Conservation (phyloP, 2,797 vertebrate genomes). For the Discoglossus pictus region DNA sequence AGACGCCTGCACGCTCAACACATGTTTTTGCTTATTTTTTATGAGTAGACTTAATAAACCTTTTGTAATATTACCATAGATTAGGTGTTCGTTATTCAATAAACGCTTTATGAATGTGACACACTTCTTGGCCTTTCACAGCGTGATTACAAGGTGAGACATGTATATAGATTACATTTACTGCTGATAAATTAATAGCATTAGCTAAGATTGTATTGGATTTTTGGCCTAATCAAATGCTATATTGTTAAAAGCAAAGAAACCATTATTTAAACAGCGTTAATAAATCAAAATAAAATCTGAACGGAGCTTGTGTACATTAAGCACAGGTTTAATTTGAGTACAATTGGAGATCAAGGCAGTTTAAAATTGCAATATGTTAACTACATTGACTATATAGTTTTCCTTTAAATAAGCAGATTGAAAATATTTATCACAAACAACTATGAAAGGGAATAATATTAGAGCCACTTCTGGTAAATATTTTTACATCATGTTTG, state of each 20-base stretch:
- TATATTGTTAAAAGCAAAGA: conserved; percentile 53
- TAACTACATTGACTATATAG: no score
- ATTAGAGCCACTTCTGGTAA: not conserved
- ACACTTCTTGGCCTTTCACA: conserved; percentile 70
- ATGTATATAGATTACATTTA: conserved; percentile 76
- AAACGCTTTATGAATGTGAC: not conserved
- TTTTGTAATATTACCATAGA: not conserved
- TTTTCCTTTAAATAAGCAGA: no score
- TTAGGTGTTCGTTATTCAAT: not conserved
- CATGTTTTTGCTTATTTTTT: no score
- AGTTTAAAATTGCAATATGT: no score
- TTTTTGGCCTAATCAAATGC: conserved; percentile 66
- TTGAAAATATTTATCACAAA: conserved; percentile 1
- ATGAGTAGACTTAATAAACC: no score
- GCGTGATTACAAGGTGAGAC: conserved; percentile 69
- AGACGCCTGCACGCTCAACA: no score
- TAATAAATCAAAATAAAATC: no score
- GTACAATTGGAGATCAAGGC: no score
- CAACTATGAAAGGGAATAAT: not conserved
- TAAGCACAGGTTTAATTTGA: no score
- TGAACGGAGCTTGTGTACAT: no score
- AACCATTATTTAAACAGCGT: conserved; percentile 18
- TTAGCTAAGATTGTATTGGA: conserved; percentile 66
- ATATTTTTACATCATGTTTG: not conserved
- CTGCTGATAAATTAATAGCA: conserved; percentile 70